A percentile compares a stretch with the other conserved stretches of the same genome.
These are phyloP conservation scores for Leptopilina drosophilae DNA, from an alignment of 2,888 invertebrate species.

Conservation along the genomic window DNA sequence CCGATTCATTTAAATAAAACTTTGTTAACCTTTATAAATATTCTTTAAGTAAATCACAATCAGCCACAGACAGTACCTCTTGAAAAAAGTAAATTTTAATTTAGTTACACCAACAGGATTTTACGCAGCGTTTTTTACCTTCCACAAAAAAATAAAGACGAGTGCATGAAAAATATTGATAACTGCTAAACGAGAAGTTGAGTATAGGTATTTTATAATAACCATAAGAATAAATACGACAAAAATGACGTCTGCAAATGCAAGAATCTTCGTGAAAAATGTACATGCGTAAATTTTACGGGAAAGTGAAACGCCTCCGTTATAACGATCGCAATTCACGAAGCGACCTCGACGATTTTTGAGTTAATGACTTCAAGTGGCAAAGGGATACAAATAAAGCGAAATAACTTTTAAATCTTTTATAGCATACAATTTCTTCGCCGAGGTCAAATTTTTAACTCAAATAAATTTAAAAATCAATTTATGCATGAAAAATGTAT, in stretches of 20 bases:
- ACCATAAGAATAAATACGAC: neutral
- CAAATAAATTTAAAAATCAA: neutral
- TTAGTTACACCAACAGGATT: too few species aligned
- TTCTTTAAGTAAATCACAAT: too few species aligned
- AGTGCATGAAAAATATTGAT: neutral
- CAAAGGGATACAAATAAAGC: constrained; percentile 26
- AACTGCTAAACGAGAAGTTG: neutral
- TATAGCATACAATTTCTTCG: neutral
- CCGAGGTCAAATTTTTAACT: neutral
- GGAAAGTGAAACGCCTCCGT: constrained; percentile 12
- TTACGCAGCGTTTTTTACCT: neutral
- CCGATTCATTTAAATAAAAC: too few species aligned
- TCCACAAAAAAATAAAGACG: neutral
- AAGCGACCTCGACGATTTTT: constrained; percentile 21
- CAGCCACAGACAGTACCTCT: too few species aligned
- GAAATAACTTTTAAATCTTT: neutral
- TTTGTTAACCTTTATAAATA: too few species aligned
- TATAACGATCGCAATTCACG: constrained; percentile 29
- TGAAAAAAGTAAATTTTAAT: too few species aligned
- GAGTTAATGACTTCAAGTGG: constrained; percentile 29
- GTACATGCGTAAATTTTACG: neutral
- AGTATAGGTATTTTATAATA: neutral
- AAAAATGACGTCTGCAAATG: neutral
- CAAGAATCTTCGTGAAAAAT: neutral
- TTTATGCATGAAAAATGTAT: too few species aligned